phyloP scores from a whole-genome alignment of 1,140 invertebrate species.

The Odontomachus brunneus region DNA sequence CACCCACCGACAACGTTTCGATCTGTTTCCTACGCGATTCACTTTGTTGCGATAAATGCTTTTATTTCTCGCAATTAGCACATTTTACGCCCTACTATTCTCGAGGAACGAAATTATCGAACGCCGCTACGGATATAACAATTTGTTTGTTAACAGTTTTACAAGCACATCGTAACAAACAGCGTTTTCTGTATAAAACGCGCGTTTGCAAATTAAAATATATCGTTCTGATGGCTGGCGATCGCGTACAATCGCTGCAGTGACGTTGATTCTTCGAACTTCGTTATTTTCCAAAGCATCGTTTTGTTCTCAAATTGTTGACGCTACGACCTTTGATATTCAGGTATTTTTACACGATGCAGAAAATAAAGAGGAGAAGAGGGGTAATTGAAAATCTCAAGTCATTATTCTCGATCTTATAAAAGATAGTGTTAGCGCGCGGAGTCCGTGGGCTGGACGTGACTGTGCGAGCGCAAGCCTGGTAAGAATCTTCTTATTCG shows the following conservation, averaged over 20 bases:
- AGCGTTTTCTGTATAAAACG: slow-evolving; percentile 1
- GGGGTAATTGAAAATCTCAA: slow-evolving; percentile 16
- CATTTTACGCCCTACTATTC: neutral
- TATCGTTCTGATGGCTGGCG: neutral
- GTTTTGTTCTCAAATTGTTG: neutral
- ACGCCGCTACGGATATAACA: neutral
- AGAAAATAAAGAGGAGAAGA: neutral
- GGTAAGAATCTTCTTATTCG: slow-evolving; percentile 57
- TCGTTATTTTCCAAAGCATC: neutral
- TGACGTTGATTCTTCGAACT: neutral
- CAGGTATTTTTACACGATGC: neutral
- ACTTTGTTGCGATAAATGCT: slow-evolving; percentile 13
- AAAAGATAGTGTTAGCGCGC: slow-evolving; percentile 58
- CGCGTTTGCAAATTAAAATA: slow-evolving; percentile 13
- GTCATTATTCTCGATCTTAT: slow-evolving; percentile 31
- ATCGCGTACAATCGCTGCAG: neutral
- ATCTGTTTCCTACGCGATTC: neutral
- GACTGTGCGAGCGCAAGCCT: slow-evolving; percentile 53
- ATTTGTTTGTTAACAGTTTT: slow-evolving; percentile 26
- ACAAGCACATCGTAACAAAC: slow-evolving; percentile 5
- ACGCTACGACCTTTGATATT: neutral
- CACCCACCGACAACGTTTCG: neutral
- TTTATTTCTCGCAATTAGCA: slow-evolving; percentile 5
- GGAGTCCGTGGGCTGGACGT: slow-evolving; percentile 55
- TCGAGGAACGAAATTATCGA: slow-evolving; percentile 16